phyloP scores from a whole-genome alignment of 2,888 invertebrate genomes.

The Mythimna pallens region DNA sequence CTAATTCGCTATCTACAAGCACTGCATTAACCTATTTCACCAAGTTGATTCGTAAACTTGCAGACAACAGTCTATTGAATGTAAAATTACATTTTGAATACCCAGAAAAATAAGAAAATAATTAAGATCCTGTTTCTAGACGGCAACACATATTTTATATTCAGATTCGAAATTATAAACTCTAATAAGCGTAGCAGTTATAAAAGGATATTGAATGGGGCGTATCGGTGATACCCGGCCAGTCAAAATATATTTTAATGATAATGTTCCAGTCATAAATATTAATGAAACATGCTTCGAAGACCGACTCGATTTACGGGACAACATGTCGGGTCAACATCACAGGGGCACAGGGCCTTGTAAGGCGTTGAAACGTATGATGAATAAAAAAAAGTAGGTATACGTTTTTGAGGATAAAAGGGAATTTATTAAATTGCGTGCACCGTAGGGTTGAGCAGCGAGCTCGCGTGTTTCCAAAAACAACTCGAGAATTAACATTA shows the following conservation, averaged over 20 bases:
- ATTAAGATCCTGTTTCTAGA: constrained; percentile 20
- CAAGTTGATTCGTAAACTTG: constrained; percentile 36
- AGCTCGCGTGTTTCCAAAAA: constrained; percentile 60
- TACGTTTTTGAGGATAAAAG: constrained; percentile 58
- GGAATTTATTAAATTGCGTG: constrained; percentile 69
- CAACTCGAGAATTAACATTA: constrained; percentile 54
- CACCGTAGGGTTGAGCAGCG: constrained; percentile 48
- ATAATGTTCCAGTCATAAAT: constrained; percentile 88
- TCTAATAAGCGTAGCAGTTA: constrained; percentile 64
- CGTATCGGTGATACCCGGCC: constrained; percentile 77
- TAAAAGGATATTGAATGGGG: constrained; percentile 70
- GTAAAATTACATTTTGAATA: constrained; percentile 4
- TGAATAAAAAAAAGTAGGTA: constrained; percentile 56
- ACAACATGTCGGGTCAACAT: constrained; percentile 73
- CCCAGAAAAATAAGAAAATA: constrained; percentile 9
- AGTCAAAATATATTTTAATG: constrained; percentile 86
- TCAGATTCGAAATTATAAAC: constrained; percentile 46
- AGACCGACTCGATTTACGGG: constrained; percentile 75
- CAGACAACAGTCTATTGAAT: constrained; percentile 29
- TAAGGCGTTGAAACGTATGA: constrained; percentile 60
- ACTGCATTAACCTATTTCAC: constrained; percentile 52
- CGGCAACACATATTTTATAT: constrained; percentile 40
- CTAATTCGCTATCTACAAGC: constrained; percentile 50
- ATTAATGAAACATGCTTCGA: constrained; percentile 85
- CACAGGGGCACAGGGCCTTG: constrained; percentile 65